Evolutionary conservation across 2,888 invertebrate species (phyloP).

Genomic region (Actias luna): DNA sequence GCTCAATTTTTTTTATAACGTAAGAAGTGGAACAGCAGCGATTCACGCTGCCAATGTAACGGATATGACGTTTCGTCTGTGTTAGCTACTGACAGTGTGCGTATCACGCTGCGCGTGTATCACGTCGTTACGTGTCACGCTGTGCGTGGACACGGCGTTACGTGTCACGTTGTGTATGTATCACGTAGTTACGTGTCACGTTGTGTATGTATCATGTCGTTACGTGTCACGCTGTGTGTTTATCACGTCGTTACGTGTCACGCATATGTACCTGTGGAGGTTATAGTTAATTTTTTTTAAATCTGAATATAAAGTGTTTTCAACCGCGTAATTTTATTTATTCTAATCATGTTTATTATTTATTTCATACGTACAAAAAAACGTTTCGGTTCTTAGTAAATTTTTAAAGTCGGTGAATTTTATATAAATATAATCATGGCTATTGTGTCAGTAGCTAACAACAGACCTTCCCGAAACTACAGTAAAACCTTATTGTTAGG

Average conservation of each 20-base stretch:
- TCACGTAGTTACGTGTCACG: not conserved
- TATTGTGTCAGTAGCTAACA: not conserved
- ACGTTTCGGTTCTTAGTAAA: not conserved
- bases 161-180: not conserved
- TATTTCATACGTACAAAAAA: not conserved
- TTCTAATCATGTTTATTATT: not conserved
- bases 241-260: not conserved
- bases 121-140: not conserved
- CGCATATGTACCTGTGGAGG: not conserved
- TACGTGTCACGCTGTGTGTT: not conserved
- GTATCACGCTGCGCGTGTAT: not conserved
- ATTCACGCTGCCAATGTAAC: not conserved
- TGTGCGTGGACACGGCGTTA: no score
- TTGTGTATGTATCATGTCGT: no score
- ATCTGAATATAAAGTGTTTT: not conserved
- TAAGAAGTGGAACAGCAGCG: not conserved
- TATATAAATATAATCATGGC: not conserved
- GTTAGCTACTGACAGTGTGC: not conserved
- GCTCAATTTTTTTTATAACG: conserved; percentile 2
- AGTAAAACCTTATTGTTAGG: not conserved
- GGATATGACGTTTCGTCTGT: not conserved
- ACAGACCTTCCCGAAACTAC: not conserved
- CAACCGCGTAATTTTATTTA: not conserved
- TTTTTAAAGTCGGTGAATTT: not conserved
- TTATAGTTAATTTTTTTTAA: not conserved